Percentiles rank a stretch among this genome's conserved stretches.
These are phyloP conservation scores for Drosophila merina DNA, from an alignment of 2,888 invertebrate species.

Conservation along the genomic window DNA sequence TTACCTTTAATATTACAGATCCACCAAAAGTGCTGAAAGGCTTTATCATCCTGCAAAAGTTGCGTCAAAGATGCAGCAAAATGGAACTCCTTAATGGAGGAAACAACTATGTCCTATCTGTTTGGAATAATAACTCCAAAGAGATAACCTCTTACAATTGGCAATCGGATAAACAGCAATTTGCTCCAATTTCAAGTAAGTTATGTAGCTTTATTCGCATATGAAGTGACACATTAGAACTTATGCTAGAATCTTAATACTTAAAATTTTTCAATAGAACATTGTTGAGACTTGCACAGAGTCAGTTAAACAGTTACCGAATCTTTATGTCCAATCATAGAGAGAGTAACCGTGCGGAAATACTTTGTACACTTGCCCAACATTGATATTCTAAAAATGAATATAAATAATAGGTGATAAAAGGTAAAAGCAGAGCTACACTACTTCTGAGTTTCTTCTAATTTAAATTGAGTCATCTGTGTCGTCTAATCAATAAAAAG, in stretches of 20 bases:
- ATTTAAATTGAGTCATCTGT: constrained; percentile 30
- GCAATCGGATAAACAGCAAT: constrained; percentile 59
- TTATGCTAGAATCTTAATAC: background rate
- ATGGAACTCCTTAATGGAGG: constrained; percentile 52
- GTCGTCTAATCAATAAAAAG: constrained; percentile 16
- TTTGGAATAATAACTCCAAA: constrained; percentile 47
- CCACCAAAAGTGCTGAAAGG: constrained; percentile 62
- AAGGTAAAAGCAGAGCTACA: constrained; percentile 17
- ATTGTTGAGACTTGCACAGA: background rate
- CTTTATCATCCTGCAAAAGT: constrained; percentile 74
- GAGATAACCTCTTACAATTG: constrained; percentile 67
- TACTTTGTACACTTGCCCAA: constrained; percentile 8
- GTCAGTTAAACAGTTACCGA: background rate
- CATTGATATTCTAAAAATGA: constrained; percentile 5
- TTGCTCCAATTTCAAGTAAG: constrained; percentile 75
- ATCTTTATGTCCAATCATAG: background rate
- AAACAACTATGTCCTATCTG: constrained; percentile 62
- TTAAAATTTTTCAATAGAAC: constrained; percentile 12
- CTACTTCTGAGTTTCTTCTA: constrained; percentile 28
- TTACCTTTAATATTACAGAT: constrained; percentile 29
- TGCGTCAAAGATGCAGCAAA: constrained; percentile 55
- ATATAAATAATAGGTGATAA: constrained; percentile 9
- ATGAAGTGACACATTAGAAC: constrained; percentile 23
- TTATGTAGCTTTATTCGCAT: constrained; percentile 60
- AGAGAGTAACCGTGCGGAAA: constrained; percentile 4